Conservation (phyloP, 1,140 invertebrate genomes). For the Steinernema feltiae region DNA sequence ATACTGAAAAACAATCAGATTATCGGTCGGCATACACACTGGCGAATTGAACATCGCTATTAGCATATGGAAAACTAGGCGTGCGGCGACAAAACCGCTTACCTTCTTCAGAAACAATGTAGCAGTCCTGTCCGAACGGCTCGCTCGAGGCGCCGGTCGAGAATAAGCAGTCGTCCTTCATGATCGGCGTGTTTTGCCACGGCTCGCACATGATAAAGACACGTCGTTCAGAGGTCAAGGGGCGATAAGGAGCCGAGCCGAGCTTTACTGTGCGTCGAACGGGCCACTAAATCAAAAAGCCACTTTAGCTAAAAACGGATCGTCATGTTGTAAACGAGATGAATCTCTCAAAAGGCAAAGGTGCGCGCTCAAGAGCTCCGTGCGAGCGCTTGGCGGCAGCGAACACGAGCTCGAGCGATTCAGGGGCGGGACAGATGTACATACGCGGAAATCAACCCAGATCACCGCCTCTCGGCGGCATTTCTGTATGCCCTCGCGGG, state of each 20-base stretch:
- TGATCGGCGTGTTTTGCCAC: neutral
- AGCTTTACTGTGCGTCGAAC: neutral
- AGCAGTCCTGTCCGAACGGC: neutral
- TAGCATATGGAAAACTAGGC: neutral
- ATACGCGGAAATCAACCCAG: neutral
- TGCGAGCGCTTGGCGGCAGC: neutral
- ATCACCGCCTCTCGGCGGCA: neutral
- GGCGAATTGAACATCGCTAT: neutral
- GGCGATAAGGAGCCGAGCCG: too few relatives aligned
- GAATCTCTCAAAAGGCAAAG: neutral
- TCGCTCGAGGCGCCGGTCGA: neutral
- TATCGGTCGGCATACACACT: neutral
- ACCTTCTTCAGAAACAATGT: neutral
- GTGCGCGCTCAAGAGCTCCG: neutral
- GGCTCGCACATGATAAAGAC: neutral
- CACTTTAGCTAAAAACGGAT: too few relatives aligned
- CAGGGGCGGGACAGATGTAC: conserved; percentile 3
- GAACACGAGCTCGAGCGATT: neutral
- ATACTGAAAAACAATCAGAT: conserved; percentile 5
- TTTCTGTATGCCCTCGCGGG: too few relatives aligned
- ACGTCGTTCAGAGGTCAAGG: too few relatives aligned
- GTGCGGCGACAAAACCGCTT: neutral
- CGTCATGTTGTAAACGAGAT: neutral
- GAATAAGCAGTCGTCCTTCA: conserved; percentile 5
- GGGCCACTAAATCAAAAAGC: too few relatives aligned